Conservation (phyloP, 2,797 vertebrate species). For the Enteromius unitaeniatus region DNA sequence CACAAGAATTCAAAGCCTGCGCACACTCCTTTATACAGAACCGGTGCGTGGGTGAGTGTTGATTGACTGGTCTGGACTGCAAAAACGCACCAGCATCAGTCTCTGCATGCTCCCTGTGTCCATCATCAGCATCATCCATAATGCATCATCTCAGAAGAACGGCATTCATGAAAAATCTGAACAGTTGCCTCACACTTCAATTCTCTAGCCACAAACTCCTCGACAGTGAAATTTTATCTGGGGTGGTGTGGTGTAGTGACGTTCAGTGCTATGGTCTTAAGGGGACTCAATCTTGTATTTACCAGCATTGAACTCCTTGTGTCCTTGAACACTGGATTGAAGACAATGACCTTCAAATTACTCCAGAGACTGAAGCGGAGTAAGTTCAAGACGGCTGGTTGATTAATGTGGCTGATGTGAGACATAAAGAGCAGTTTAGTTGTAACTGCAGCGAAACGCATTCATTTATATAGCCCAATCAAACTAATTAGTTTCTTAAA, state of each 20-base stretch:
- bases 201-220: neutral
- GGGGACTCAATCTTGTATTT: neutral
- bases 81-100: neutral
- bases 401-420: neutral
- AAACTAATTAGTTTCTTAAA: neutral
- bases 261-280: neutral
- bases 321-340: slow-evolving; percentile 3
- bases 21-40: neutral
- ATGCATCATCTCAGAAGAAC: neutral
- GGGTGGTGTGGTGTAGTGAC: neutral
- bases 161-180: neutral
- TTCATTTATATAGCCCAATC: too few relatives aligned
- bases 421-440: neutral
- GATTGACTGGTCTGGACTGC: neutral
- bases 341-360: slow-evolving; percentile 3
- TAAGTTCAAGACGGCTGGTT: neutral
- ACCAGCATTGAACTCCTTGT: neutral
- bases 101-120: neutral
- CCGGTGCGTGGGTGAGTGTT: neutral
- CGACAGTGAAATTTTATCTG: neutral
- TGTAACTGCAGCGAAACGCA: too few relatives aligned
- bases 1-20: slow-evolving; percentile 53
- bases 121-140: neutral
- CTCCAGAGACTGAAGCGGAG: neutral
- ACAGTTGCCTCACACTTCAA: neutral